These are phyloP conservation scores for Lagopus muta DNA, from an alignment of 2,113 vertebrate species.

Conservation along the genomic window DNA sequence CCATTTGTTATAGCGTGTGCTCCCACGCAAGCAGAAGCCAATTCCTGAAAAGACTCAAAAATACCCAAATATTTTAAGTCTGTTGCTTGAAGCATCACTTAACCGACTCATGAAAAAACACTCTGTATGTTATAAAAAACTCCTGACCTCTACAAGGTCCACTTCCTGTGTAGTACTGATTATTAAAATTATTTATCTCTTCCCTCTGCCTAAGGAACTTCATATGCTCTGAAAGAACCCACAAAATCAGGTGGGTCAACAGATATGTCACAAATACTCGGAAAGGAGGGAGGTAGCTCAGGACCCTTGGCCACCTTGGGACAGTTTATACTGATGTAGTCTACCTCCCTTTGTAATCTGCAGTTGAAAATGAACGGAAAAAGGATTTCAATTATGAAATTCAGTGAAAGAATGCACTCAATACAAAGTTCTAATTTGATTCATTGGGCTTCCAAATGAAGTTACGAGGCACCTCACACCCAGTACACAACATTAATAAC, in stretches of 20 bases:
- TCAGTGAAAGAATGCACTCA: background rate
- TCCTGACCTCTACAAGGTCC: background rate
- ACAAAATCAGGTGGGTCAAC: background rate
- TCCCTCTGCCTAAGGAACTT: slow-evolving; percentile 58
- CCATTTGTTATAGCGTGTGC: background rate
- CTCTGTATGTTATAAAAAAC: background rate
- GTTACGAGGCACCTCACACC: slow-evolving; percentile 41
- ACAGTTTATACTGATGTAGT: background rate
- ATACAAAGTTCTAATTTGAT: background rate
- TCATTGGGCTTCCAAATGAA: slow-evolving; percentile 38
- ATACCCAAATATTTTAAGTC: background rate
- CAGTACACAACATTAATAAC: slow-evolving; percentile 38
- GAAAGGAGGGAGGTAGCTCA: slow-evolving; percentile 55
- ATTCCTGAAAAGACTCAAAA: background rate
- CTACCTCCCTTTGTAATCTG: slow-evolving; percentile 23
- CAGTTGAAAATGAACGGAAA: background rate
- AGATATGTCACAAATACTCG: slow-evolving; percentile 55
- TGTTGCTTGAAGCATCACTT: slow-evolving; percentile 28
- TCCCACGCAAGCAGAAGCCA: background rate
- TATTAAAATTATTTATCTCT: slow-evolving; percentile 42
- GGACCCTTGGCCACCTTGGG: slow-evolving; percentile 19
- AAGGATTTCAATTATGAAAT: background rate
- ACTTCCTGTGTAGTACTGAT: background rate
- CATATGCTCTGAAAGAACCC: slow-evolving; percentile 52
- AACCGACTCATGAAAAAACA: background rate